phyloP scores from a whole-genome alignment of 2,797 vertebrate species.

The Pagetopsis macropterus region DNA sequence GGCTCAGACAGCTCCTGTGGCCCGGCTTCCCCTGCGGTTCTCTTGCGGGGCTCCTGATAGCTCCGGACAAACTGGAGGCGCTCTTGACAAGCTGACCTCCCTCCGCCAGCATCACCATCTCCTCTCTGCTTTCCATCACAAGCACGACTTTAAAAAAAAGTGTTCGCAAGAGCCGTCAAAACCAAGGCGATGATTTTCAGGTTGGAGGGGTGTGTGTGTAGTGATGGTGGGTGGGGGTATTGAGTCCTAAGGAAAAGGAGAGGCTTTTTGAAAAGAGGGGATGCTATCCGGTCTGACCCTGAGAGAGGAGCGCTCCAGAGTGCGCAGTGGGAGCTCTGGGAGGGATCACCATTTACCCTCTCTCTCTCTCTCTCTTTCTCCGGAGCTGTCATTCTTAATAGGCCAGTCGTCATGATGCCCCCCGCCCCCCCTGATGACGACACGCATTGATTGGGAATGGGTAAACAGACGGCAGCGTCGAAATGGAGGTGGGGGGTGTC shows the following conservation, averaged over 20 bases:
- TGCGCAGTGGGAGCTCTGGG: slow-evolving; percentile 91
- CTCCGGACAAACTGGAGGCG: slow-evolving; percentile 86
- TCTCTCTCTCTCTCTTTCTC: slow-evolving; percentile 89
- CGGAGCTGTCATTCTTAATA: slow-evolving; percentile 96
- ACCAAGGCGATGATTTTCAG: slow-evolving; percentile 54
- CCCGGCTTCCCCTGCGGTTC: slow-evolving; percentile 88
- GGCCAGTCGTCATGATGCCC: slow-evolving; percentile 93
- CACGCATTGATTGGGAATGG: slow-evolving; percentile 91
- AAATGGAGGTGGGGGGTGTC: slow-evolving; percentile 82
- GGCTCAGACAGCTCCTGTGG: slow-evolving; percentile 87
- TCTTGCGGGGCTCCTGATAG: slow-evolving; percentile 82
- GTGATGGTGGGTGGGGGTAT: slow-evolving; percentile 35
- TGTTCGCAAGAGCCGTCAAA: slow-evolving; percentile 55
- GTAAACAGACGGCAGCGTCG: slow-evolving; percentile 88
- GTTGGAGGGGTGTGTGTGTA: slow-evolving; percentile 49
- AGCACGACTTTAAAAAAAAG: slow-evolving; percentile 46
- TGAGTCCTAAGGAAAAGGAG: slow-evolving; percentile 57
- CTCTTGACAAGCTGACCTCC: slow-evolving; percentile 90
- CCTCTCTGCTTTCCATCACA: slow-evolving; percentile 94
- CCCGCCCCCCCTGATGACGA: slow-evolving; percentile 93
- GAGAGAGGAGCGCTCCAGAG: slow-evolving; percentile 89
- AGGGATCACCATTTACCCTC: slow-evolving; percentile 97
- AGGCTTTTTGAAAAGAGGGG: slow-evolving; percentile 69
- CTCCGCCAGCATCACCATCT: slow-evolving; percentile 92
- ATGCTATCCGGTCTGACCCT: slow-evolving; percentile 89